Conservation (phyloP, 2,888 invertebrate genomes). For the Protonemura montana region DNA sequence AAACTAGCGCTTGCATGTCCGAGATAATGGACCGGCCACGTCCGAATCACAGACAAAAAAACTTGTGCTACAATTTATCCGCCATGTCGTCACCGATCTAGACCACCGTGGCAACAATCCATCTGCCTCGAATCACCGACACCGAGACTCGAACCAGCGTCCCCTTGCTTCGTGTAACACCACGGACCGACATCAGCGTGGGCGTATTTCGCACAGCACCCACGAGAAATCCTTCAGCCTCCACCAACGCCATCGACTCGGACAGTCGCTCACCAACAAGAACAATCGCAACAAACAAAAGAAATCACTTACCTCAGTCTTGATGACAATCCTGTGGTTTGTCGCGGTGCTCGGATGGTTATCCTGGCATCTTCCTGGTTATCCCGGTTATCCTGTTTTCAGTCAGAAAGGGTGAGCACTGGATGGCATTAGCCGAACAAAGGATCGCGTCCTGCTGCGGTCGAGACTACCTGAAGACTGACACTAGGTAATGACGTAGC, state of each 20-base stretch:
- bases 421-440: not conserved
- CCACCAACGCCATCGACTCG: not conserved
- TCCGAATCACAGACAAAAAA: too few species aligned
- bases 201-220: not conserved
- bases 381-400: not conserved
- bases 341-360: not conserved
- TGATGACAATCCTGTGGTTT: too few species aligned
- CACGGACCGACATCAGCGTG: not conserved
- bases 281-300: not conserved
- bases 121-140: too few species aligned
- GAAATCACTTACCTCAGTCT: too few species aligned
- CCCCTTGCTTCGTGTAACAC: not conserved
- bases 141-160: not conserved
- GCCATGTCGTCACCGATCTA: too few species aligned
- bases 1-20: too few species aligned
- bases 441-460: not conserved
- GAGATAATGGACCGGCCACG: too few species aligned
- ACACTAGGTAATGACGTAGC: not conserved
- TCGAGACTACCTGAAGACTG: not conserved
- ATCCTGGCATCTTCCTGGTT: slow-evolving; percentile 7
- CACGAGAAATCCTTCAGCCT: not conserved
- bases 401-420: not conserved
- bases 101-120: too few species aligned
- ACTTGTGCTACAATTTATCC: too few species aligned
- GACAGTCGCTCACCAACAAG: not conserved